Percentiles rank a stretch among this genome's conserved stretches.
These are phyloP conservation scores for Calonectris borealis DNA, from an alignment of 2,113 vertebrate genomes.

Conservation along the genomic window DNA sequence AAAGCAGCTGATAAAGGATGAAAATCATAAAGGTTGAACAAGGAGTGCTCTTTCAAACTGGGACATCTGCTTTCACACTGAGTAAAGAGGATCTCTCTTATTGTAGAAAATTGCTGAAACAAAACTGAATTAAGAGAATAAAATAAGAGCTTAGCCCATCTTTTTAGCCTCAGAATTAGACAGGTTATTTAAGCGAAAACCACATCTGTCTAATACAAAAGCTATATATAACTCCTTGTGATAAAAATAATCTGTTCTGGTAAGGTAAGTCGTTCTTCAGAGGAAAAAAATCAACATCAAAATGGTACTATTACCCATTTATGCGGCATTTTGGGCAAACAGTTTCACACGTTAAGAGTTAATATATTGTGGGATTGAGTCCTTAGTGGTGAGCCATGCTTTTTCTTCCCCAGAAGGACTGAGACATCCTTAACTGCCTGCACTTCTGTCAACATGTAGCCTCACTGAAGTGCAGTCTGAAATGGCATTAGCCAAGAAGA, in stretches of 20 bases:
- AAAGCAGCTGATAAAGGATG: conserved; percentile 33
- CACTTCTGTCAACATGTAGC: not conserved
- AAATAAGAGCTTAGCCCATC: not conserved
- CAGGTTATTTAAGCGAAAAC: not conserved
- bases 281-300: not conserved
- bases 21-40: conserved; percentile 38
- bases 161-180: not conserved
- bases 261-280: not conserved
- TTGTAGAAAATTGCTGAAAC: not conserved
- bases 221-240: not conserved
- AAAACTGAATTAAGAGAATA: not conserved
- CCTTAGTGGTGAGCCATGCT: not conserved
- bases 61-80: conserved; percentile 8
- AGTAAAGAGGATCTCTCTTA: not conserved
- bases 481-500: not conserved
- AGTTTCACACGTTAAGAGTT: not conserved
- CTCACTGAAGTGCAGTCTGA: not conserved
- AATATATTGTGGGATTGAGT: not conserved
- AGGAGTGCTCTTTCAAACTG: conserved; percentile 2
- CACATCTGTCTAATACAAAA: not conserved
- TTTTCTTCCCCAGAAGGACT: not conserved
- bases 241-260: not conserved
- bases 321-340: not conserved
- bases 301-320: not conserved
- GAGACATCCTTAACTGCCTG: not conserved